phyloP scores from a whole-genome alignment of 1,140 invertebrate genomes.

The Musca domestica region DNA sequence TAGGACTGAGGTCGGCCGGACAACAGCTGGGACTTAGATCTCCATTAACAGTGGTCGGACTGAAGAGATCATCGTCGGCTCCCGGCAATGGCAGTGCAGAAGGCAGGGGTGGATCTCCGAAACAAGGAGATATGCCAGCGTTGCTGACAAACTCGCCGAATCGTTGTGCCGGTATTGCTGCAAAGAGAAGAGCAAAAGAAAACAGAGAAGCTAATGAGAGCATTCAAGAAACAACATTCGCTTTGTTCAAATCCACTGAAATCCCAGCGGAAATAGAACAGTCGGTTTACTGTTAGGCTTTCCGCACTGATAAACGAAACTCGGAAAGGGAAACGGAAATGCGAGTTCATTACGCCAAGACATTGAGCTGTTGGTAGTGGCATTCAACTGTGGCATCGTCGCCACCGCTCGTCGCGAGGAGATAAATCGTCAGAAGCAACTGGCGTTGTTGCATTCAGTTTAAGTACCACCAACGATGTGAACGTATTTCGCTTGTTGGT shows the following conservation, averaged over 20 bases:
- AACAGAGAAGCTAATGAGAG: too few relatives aligned
- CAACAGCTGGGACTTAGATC: constrained; percentile 57
- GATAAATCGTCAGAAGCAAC: background rate
- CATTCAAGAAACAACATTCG: background rate
- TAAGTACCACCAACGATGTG: too few relatives aligned
- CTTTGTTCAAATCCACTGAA: too few relatives aligned
- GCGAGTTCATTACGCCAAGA: background rate
- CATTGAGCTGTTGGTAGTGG: too few relatives aligned
- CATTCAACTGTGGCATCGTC: too few relatives aligned
- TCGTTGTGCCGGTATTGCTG: constrained; percentile 58
- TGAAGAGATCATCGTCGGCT: constrained; percentile 78
- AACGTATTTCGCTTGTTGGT: background rate
- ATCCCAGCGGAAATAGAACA: too few relatives aligned
- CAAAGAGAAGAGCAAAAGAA: constrained; percentile 18
- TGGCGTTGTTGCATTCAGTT: background rate
- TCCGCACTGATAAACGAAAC: too few relatives aligned
- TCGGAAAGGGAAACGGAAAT: constrained; percentile 9
- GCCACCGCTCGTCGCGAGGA: background rate
- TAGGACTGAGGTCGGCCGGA: constrained; percentile 68
- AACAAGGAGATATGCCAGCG: constrained; percentile 60
- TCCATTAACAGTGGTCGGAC: constrained; percentile 61
- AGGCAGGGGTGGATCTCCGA: constrained; percentile 66
- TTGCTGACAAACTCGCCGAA: constrained; percentile 57
- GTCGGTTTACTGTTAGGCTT: too few relatives aligned
- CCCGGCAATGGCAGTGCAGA: constrained; percentile 66